Evolutionary conservation across 30 jellyfish, hydroid and myxozoan species (phyloP).

Genomic region (Phacellophora camtschatica): DNA sequence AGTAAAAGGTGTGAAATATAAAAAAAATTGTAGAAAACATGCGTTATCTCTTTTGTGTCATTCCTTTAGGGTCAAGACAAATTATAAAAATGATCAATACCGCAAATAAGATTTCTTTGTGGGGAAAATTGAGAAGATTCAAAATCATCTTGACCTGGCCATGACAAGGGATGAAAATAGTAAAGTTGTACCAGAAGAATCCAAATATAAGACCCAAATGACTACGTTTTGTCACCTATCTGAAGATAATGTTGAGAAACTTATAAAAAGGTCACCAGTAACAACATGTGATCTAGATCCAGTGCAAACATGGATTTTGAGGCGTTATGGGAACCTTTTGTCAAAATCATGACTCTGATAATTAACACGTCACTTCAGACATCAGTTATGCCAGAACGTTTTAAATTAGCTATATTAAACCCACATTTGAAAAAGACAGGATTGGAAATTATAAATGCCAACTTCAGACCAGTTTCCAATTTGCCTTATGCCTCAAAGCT

Average conservation of each 20-base stretch:
- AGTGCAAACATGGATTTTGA: constrained; percentile 1
- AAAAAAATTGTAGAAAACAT: too few relatives aligned
- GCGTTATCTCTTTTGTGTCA: too few relatives aligned
- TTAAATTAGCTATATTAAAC: constrained; percentile 23
- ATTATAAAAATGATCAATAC: too few relatives aligned
- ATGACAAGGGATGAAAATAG: background rate
- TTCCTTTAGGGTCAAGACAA: too few relatives aligned
- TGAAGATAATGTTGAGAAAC: constrained; percentile 19
- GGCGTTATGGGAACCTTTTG: too few relatives aligned
- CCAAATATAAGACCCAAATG: constrained; percentile 1
- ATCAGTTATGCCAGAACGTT: constrained; percentile 27
- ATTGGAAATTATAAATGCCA: constrained; percentile 35
- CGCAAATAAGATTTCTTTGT: constrained; percentile 26
- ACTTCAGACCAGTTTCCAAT: constrained; percentile 50
- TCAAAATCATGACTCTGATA: constrained; percentile 7
- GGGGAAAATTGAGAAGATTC: background rate
- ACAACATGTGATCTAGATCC: constrained; percentile 39
- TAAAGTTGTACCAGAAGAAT: constrained; percentile 32
- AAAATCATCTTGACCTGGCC: constrained; percentile 12
- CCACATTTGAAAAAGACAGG: constrained; percentile 33
- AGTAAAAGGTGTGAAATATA: too few relatives aligned
- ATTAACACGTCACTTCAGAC: constrained; percentile 15
- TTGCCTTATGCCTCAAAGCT: constrained; percentile 43
- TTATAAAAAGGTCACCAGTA: constrained; percentile 11
- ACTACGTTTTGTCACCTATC: constrained; percentile 2